Evolutionary conservation across 2,797 vertebrate genomes (phyloP).

Genomic region (Lacerta agilis): DNA sequence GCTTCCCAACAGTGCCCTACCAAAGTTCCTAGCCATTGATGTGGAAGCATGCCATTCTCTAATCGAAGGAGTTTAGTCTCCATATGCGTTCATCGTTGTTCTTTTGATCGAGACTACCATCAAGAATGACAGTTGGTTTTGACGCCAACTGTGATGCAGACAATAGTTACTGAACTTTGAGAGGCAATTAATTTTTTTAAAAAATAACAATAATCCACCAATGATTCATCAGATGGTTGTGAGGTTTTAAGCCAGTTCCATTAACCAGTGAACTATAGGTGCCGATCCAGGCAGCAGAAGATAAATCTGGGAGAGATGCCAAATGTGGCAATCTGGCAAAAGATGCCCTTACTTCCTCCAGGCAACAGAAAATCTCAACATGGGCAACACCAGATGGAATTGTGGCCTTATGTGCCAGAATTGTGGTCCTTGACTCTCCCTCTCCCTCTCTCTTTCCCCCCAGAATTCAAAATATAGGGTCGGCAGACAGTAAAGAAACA

Average conservation of each 20-base stretch:
- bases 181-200: conserved; percentile 31
- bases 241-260: conserved; percentile 15
- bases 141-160: conserved; percentile 28
- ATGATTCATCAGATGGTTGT: conserved; percentile 25
- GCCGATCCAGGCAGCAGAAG: conserved; percentile 13
- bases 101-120: conserved; percentile 12
- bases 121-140: conserved; percentile 19
- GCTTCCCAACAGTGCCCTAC: not conserved
- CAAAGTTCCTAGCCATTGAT: conserved; percentile 23
- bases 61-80: conserved; percentile 14
- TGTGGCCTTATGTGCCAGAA: not conserved
- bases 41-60: not conserved
- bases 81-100: conserved; percentile 25
- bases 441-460: not conserved
- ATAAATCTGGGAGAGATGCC: conserved; percentile 2
- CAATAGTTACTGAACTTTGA: conserved; percentile 25
- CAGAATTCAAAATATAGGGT: not conserved
- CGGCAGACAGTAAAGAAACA: not conserved
- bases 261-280: conserved; percentile 10
- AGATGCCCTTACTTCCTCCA: conserved; percentile 14
- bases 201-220: accelerated
- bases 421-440: not conserved
- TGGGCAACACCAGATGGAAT: conserved; percentile 30
- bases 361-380: conserved; percentile 19
- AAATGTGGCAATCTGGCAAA: conserved; percentile 50